Evolutionary conservation across 1,140 invertebrate genomes (phyloP).

Genomic region (Pseudomyrmex sp.): DNA sequence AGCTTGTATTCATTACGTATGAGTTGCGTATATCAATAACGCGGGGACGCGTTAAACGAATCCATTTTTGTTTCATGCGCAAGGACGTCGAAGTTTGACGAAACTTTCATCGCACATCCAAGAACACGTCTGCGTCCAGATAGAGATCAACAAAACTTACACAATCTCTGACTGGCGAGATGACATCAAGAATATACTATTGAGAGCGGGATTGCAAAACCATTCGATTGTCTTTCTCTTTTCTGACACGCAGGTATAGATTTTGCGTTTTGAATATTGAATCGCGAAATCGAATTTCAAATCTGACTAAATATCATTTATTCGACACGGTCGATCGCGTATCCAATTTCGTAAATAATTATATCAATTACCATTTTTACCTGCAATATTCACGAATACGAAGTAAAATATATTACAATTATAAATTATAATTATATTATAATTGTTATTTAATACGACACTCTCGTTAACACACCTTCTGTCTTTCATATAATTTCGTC

Average conservation of each 20-base stretch:
- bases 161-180: constrained; percentile 87
- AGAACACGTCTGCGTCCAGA: constrained; percentile 87
- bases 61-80: constrained; percentile 39
- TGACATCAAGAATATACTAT: constrained; percentile 87
- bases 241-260: constrained; percentile 87
- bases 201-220: constrained; percentile 86
- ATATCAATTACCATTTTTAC: too few species aligned
- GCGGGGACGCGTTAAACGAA: background rate
- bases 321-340: too few species aligned
- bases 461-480: too few species aligned
- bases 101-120: constrained; percentile 87
- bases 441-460: too few species aligned
- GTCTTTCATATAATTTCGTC: too few species aligned
- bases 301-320: too few species aligned
- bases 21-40: background rate
- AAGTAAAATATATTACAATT: too few species aligned
- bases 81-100: constrained; percentile 89
- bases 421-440: too few species aligned
- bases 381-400: too few species aligned
- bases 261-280: too few species aligned
- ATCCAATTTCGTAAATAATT: too few species aligned
- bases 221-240: constrained; percentile 89
- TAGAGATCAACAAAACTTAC: constrained; percentile 85
- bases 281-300: too few species aligned
- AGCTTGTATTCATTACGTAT: background rate